Evolutionary conservation across 1,140 invertebrate genomes (phyloP).

Genomic region (Ceratina japonica): DNA sequence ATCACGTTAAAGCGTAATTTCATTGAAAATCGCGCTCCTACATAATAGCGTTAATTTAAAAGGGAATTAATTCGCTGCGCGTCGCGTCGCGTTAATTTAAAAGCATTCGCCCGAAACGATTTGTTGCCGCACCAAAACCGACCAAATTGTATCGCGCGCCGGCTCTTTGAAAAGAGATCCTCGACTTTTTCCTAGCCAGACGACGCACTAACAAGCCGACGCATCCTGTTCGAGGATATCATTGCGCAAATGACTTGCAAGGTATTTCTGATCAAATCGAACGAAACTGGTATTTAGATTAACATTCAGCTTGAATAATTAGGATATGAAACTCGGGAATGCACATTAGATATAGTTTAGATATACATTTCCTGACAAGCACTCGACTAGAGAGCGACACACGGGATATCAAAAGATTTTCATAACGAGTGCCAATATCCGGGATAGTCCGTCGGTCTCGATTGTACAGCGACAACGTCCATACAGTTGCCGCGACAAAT

Average conservation of each 20-base stretch:
- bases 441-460: too few species aligned
- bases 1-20: slow-evolving; percentile 64
- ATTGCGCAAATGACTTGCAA: too few species aligned
- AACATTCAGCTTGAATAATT: too few species aligned
- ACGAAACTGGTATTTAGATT: too few species aligned
- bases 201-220: slow-evolving; percentile 19
- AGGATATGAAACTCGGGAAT: too few species aligned
- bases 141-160: slow-evolving; percentile 54
- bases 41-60: slow-evolving; percentile 67
- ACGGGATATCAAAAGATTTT: background rate
- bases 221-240: too few species aligned
- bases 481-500: slow-evolving; percentile 24
- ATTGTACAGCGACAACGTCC: background rate
- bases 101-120: slow-evolving; percentile 63
- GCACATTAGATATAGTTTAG: too few species aligned
- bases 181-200: slow-evolving; percentile 43
- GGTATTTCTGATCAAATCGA: too few species aligned
- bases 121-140: slow-evolving; percentile 53
- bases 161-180: slow-evolving; percentile 41
- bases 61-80: slow-evolving; percentile 63
- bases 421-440: slow-evolving; percentile 8
- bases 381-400: background rate
- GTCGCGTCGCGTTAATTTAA: slow-evolving; percentile 66
- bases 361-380: too few species aligned
- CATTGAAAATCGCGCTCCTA: slow-evolving; percentile 63